These are phyloP conservation scores for Pyxicephalus adspersus DNA, from an alignment of 2,113 vertebrate species.

Conservation along the genomic window DNA sequence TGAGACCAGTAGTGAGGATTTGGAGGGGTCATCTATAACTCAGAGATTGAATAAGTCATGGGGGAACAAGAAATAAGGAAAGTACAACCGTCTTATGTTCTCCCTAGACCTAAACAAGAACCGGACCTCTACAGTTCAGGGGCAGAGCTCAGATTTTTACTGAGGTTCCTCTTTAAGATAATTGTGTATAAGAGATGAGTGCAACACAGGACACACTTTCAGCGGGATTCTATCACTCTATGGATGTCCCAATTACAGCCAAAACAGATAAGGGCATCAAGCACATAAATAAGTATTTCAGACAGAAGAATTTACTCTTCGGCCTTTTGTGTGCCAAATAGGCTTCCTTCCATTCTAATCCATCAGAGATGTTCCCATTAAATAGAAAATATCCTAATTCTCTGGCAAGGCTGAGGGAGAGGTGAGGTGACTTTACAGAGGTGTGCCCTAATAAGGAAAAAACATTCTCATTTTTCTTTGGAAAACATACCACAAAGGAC, in stretches of 20 bases:
- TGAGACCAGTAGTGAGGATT: no score
- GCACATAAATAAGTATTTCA: constrained; percentile 24
- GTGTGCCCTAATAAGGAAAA: constrained; percentile 48
- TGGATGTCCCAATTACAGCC: neutral
- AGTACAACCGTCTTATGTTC: no score
- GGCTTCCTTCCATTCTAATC: constrained; percentile 12
- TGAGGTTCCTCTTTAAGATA: no score
- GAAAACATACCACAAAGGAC: constrained; percentile 16
- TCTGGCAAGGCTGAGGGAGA: neutral
- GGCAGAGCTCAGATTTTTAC: no score
- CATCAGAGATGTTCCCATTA: constrained; percentile 45
- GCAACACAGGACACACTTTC: no score
- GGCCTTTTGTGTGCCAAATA: constrained; percentile 12
- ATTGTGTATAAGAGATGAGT: no score
- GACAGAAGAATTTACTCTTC: neutral
- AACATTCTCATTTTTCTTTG: constrained; percentile 21
- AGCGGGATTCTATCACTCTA: neutral
- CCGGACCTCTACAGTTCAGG: no score
- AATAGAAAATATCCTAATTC: constrained; percentile 10
- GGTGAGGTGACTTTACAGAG: neutral
- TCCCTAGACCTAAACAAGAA: no score
- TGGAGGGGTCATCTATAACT: no score
- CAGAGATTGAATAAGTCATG: no score
- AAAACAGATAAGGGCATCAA: neutral
- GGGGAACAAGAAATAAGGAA: no score